phyloP scores from a whole-genome alignment of 2,888 invertebrate species.

The Drosophila siamana region DNA sequence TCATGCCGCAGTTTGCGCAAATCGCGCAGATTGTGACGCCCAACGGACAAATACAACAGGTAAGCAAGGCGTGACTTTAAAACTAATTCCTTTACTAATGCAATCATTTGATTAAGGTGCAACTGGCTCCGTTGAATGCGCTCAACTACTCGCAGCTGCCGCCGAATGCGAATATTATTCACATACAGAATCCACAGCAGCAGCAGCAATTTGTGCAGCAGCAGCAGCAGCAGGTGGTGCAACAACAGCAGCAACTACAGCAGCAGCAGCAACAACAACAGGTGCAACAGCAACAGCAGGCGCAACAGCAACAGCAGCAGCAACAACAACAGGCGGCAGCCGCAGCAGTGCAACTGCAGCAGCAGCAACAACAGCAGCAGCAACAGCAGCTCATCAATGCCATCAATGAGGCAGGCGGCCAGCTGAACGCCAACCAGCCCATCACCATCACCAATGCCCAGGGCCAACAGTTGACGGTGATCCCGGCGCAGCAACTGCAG shows the following conservation, averaged over 20 bases:
- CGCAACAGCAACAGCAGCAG: constrained; percentile 65
- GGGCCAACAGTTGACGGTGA: constrained; percentile 94
- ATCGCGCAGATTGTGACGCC: constrained; percentile 94
- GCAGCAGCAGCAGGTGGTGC: constrained; percentile 58
- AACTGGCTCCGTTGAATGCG: constrained; percentile 89
- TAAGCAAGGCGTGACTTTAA: constrained; percentile 77
- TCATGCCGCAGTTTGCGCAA: constrained; percentile 94
- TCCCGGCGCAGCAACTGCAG: constrained; percentile 89
- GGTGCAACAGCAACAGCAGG: constrained; percentile 63
- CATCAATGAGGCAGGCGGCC: constrained; percentile 84
- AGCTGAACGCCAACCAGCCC: constrained; percentile 86
- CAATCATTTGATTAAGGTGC: constrained; percentile 87
- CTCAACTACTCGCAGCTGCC: constrained; percentile 83
- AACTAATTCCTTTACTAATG: background rate
- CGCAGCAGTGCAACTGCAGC: constrained; percentile 36
- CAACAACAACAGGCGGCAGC: constrained; percentile 53
- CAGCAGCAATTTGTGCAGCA: constrained; percentile 63
- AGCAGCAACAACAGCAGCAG: constrained; percentile 69
- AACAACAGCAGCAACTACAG: constrained; percentile 64
- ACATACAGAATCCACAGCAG: constrained; percentile 81
- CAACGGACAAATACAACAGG: constrained; percentile 95
- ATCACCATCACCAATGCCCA: constrained; percentile 91
- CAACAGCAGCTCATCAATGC: constrained; percentile 82
- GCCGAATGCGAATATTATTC: constrained; percentile 84
- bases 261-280: constrained; percentile 56